Conservation (phyloP, 2,797 vertebrate species). For the Glyptemys insculpta region DNA sequence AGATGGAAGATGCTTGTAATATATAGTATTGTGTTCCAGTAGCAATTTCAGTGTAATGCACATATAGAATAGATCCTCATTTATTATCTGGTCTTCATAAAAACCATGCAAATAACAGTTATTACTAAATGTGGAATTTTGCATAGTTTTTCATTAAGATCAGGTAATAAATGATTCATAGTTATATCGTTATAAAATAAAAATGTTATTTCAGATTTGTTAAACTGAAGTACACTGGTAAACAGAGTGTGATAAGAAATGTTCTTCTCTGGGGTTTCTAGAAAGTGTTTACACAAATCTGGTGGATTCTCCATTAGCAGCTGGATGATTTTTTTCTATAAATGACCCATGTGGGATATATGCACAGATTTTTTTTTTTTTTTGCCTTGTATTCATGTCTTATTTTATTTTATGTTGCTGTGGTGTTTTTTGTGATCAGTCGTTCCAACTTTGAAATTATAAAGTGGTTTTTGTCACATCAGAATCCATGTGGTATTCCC, state of each 20-base stretch:
- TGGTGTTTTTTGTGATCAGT: background rate
- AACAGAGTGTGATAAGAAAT: rapidly evolving
- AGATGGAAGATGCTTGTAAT: background rate
- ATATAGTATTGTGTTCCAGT: background rate
- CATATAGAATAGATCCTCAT: background rate
- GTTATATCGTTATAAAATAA: background rate
- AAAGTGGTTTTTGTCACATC: background rate
- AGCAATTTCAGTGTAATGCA: background rate
- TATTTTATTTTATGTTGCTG: background rate
- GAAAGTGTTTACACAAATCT: background rate
- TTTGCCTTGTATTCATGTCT: background rate
- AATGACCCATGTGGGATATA: background rate
- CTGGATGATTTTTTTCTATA: background rate
- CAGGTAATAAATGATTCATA: no score
- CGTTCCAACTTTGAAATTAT: background rate
- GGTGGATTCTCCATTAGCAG: background rate
- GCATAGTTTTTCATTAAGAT: no score
- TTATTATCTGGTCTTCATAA: background rate
- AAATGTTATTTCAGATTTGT: background rate
- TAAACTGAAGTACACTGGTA: background rate
- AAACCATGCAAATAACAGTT: background rate
- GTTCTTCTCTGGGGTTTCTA: background rate
- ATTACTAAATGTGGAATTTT: no score
- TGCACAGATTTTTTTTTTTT: background rate
- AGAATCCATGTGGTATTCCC: background rate